These are phyloP conservation scores for Trachelus troglodyta DNA, from an alignment of 2,888 invertebrate species.

Conservation along the genomic window DNA sequence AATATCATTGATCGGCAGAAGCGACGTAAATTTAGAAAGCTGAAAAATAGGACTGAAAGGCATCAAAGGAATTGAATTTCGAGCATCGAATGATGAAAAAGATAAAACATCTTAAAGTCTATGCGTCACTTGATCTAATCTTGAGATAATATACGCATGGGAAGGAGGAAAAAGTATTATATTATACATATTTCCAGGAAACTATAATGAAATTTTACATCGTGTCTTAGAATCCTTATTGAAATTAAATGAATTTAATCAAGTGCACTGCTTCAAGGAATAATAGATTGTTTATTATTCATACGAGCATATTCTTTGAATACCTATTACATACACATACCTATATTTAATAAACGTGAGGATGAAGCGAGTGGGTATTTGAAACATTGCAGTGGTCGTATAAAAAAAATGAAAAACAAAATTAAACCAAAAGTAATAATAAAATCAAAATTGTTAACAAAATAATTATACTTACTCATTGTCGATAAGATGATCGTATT, in stretches of 20 bases:
- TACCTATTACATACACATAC: not conserved
- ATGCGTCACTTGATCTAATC: too few relatives aligned
- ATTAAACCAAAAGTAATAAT: conserved; percentile 8
- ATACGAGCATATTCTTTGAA: conserved; percentile 11
- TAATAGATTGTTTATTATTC: conserved; percentile 31
- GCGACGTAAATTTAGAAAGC: not conserved
- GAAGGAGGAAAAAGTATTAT: not conserved
- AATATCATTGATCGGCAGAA: conserved; percentile 29
- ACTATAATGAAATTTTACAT: conserved; percentile 35
- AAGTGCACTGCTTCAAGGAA: conserved; percentile 29
- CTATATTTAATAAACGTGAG: conserved; percentile 28
- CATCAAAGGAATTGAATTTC: too few relatives aligned
- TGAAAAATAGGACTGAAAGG: too few relatives aligned
- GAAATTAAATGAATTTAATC: conserved; percentile 30
- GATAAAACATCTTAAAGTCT: too few relatives aligned
- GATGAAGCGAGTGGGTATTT: conserved; percentile 28
- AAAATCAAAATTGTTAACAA: not conserved
- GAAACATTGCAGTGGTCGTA: conserved; percentile 23
- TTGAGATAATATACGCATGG: conserved; percentile 13
- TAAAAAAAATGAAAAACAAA: not conserved
- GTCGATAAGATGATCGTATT: too few relatives aligned
- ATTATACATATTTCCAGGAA: too few relatives aligned
- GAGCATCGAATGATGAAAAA: too few relatives aligned
- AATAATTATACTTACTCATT: too few relatives aligned
- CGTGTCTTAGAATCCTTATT: conserved; percentile 14